phyloP scores from a whole-genome alignment of 2,888 invertebrate genomes.

The Hipparchia semele region DNA sequence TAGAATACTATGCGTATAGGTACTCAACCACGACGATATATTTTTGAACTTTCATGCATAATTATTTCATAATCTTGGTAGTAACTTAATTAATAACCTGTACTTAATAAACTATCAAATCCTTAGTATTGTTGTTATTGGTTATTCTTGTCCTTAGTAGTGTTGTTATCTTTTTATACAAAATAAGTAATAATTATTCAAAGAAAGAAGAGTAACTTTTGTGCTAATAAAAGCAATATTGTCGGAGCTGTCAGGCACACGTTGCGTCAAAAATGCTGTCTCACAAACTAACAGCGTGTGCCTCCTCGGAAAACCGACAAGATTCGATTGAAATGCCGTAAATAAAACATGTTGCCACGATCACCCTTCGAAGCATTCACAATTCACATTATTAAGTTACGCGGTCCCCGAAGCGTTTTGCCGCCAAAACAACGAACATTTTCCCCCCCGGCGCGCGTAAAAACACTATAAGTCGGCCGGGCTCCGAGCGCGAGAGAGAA shows the following conservation, averaged over 20 bases:
- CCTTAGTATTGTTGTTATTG: too few relatives aligned
- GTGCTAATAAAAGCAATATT: slow-evolving; percentile 50
- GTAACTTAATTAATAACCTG: too few relatives aligned
- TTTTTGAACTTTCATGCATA: too few relatives aligned
- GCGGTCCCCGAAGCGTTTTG: slow-evolving; percentile 81
- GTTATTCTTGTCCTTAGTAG: too few relatives aligned
- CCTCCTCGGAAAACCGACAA: slow-evolving; percentile 66
- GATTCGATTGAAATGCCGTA: slow-evolving; percentile 78
- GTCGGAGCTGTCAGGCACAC: slow-evolving; percentile 62
- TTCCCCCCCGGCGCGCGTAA: slow-evolving; percentile 82
- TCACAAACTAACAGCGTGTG: slow-evolving; percentile 50
- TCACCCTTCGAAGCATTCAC: slow-evolving; percentile 73
- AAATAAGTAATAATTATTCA: not conserved
- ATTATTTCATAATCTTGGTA: too few relatives aligned
- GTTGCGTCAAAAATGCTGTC: slow-evolving; percentile 56
- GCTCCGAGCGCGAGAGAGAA: slow-evolving; percentile 63
- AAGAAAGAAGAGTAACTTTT: slow-evolving; percentile 20
- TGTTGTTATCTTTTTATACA: too few relatives aligned
- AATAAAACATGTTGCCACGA: slow-evolving; percentile 80
- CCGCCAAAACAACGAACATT: slow-evolving; percentile 83
- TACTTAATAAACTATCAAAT: too few relatives aligned
- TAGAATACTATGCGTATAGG: too few relatives aligned
- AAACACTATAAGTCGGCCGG: slow-evolving; percentile 74
- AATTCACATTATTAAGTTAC: slow-evolving; percentile 81
- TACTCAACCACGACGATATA: too few relatives aligned